Evolutionary conservation across 1,140 invertebrate species (phyloP).

Genomic region (Gyrodactylus bullatarudis): DNA sequence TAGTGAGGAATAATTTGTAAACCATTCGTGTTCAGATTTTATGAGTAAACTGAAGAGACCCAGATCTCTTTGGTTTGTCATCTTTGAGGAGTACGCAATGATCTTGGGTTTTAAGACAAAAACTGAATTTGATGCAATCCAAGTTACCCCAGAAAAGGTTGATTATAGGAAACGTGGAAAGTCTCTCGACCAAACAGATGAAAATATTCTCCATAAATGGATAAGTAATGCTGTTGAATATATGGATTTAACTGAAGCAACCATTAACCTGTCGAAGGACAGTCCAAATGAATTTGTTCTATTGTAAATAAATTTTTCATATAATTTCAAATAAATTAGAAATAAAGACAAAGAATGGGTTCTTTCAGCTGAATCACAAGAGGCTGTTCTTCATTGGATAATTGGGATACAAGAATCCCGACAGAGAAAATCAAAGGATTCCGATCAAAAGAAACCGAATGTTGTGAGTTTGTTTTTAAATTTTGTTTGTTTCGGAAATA

Average conservation of each 20-base stretch:
- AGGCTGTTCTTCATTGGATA: neutral
- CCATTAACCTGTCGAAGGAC: neutral
- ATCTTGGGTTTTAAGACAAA: neutral
- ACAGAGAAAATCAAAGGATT: neutral
- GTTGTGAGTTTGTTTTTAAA: too few relatives aligned
- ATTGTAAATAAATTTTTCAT: too few relatives aligned
- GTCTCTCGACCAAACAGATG: neutral
- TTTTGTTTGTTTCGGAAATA: too few relatives aligned
- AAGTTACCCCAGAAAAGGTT: neutral
- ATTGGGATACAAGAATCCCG: neutral
- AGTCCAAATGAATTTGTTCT: neutral
- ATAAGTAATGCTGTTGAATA: neutral
- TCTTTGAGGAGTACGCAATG: neutral
- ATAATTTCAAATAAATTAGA: too few relatives aligned
- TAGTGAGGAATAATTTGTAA: too few relatives aligned
- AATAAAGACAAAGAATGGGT: neutral
- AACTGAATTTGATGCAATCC: neutral
- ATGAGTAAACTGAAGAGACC: neutral
- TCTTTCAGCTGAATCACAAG: neutral
- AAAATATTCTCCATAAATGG: neutral
- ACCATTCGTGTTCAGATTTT: neutral
- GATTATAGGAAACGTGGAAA: neutral
- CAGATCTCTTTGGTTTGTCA: neutral
- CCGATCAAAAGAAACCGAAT: too few relatives aligned
- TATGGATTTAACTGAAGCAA: neutral